A percentile compares a stretch with the other conserved stretches of the same genome.
phyloP scores from a whole-genome alignment of 1,140 invertebrate genomes.

The Papilio machaon region DNA sequence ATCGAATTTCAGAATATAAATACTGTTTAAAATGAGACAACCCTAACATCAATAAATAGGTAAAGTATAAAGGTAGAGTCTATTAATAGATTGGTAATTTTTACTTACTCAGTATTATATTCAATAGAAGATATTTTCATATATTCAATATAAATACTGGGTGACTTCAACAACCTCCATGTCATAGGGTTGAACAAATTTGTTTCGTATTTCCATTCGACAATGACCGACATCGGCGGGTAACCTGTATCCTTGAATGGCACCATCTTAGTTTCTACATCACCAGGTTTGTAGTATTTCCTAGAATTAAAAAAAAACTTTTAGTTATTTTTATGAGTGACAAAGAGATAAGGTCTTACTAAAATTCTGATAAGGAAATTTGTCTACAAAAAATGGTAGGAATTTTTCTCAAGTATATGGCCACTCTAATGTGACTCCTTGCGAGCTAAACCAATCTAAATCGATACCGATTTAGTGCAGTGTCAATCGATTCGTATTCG shows the following conservation, averaged over 20 bases:
- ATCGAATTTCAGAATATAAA: no score
- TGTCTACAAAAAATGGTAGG: no score
- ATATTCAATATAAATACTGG: constrained; percentile 87
- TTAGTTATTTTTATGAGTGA: constrained; percentile 9
- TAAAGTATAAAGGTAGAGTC: no score
- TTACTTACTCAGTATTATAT: constrained; percentile 83
- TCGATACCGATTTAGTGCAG: no score
- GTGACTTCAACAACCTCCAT: constrained; percentile 88
- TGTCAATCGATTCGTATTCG: no score
- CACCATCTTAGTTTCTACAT: constrained; percentile 86
- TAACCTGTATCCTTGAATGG: constrained; percentile 85
- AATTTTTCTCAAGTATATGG: no score
- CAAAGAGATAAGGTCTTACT: no score
- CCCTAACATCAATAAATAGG: neutral
- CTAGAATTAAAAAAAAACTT: constrained; percentile 54
- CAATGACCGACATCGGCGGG: constrained; percentile 85
- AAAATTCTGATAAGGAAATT: no score
- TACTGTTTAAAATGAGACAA: no score
- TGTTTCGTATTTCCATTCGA: constrained; percentile 90
- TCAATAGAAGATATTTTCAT: constrained; percentile 88
- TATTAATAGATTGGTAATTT: neutral
- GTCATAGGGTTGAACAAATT: constrained; percentile 91
- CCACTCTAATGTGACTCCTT: no score
- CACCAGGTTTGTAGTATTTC: constrained; percentile 85
- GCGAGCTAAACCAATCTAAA: no score